phyloP scores from a whole-genome alignment of 2,888 invertebrate genomes.

The Morpho achilles region DNA sequence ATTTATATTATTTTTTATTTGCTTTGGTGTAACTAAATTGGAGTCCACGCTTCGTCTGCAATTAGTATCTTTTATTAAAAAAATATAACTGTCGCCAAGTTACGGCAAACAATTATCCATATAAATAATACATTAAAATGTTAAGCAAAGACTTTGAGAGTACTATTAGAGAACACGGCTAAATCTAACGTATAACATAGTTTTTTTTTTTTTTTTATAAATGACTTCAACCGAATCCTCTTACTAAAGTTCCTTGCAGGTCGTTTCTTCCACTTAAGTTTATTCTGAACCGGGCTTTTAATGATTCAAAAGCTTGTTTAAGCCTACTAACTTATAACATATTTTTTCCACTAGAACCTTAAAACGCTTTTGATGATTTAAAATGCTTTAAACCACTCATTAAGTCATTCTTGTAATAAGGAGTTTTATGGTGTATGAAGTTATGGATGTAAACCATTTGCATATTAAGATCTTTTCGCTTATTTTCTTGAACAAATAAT shows the following conservation, averaged over 20 bases:
- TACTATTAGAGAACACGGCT: slow-evolving; percentile 12
- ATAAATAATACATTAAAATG: no score
- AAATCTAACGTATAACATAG: slow-evolving; percentile 15
- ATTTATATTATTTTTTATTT: no score
- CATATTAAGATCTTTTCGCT: no score
- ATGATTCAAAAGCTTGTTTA: slow-evolving; percentile 27
- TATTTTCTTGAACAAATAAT: no score
- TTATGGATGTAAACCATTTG: no score
- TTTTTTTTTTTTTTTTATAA: slow-evolving; percentile 15
- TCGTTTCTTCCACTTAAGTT: slow-evolving; percentile 25
- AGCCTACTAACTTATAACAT: slow-evolving; percentile 25
- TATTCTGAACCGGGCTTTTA: slow-evolving; percentile 23
- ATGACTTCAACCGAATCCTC: slow-evolving; percentile 20
- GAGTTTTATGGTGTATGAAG: no score
- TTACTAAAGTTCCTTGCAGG: slow-evolving; percentile 20
- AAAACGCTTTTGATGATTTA: slow-evolving; percentile 18
- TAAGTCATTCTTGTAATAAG: no score
- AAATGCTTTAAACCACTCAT: slow-evolving; percentile 9
- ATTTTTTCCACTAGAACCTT: slow-evolving; percentile 16
- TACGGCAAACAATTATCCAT: no score
- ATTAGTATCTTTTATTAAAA: no score
- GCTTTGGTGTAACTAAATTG: no score
- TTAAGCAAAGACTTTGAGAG: neutral
- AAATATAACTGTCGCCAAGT: no score
- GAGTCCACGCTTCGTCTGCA: no score